Percentiles rank a stretch among this genome's conserved stretches.
These are phyloP conservation scores for Myiotriccus ornatus DNA, from an alignment of 2,797 vertebrate species.

Conservation along the genomic window DNA sequence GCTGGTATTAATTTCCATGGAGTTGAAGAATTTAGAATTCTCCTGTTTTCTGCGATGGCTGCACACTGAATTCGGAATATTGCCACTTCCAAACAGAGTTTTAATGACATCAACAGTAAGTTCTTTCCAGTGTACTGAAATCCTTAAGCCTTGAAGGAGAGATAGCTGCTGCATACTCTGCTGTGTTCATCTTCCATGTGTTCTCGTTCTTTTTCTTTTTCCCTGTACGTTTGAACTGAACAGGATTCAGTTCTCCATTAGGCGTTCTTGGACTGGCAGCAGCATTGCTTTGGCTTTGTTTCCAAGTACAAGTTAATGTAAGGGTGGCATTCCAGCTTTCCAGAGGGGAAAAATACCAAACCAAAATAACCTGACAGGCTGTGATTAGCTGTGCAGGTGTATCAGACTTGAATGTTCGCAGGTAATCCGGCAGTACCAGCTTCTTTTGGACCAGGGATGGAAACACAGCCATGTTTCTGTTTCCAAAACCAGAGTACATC, in stretches of 20 bases:
- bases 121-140: not conserved
- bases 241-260: not conserved
- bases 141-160: not conserved
- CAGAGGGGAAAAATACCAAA: not conserved
- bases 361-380: not conserved
- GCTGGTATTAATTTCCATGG: conserved; percentile 66
- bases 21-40: conserved; percentile 33
- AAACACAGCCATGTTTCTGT: not conserved
- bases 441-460: not conserved
- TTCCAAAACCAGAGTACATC: not conserved
- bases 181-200: not conserved
- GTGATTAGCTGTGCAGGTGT: not conserved
- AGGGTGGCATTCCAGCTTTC: not conserved
- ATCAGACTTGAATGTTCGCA: not conserved
- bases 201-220: not conserved
- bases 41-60: not conserved
- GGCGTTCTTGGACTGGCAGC: not conserved
- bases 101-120: conserved; percentile 25
- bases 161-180: not conserved
- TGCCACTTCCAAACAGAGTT: not conserved
- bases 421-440: not conserved
- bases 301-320: not conserved
- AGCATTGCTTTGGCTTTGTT: not conserved
- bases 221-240: not conserved
- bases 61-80: not conserved